Evolutionary conservation across 1,140 invertebrate species (phyloP), one percentile per base, ranked within the genome.

Genomic region (Batillaria attramentaria): DNA sequence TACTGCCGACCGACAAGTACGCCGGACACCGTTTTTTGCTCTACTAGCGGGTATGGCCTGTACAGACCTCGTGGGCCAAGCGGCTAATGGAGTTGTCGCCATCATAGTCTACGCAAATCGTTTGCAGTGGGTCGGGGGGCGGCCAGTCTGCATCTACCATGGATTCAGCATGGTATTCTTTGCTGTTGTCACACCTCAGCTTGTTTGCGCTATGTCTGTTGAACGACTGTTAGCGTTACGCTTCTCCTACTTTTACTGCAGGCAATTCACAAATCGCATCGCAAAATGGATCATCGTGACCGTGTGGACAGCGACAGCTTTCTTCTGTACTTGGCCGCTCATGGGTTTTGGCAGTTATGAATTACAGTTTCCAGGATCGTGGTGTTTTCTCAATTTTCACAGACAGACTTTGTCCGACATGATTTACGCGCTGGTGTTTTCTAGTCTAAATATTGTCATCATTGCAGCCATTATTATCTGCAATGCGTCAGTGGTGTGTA

Each of bases 341-440:
- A 84, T 91, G 65, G 88, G 89, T 20, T 86, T 92, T 39, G 91
- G 91, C 0, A 87, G 89, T 77, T 90, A 91, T 77, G 89, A 86
- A 54, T 77, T 86, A 16, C 91, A 92, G 81, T 91, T 87, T 86
- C 91, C 91, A 0, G 84, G 86, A 0, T 89, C 89, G 24, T 92
- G 91, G 91, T 92, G 91, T 80, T 92, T 91, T 79, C 78, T 91
- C 68, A 91, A 91, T 82, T 89, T 90, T 62, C 91, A 92, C 77
- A 80, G 75, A 39, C 87, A 91, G 77, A 86, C 81, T 75, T n/a
- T 37, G 2, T 69, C 75, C 0, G 87, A 90, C 35, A 77, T 84
- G 4, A 84, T 83, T 2, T 91, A 89, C 75, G 87, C 90, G 4
- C 82, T 81, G 31, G 84, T 83, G 16, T 91, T 90, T 77, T 86